Base-by-base conservation (phyloP, 2,888 invertebrate species). In the Rutpela maculata region DNA sequence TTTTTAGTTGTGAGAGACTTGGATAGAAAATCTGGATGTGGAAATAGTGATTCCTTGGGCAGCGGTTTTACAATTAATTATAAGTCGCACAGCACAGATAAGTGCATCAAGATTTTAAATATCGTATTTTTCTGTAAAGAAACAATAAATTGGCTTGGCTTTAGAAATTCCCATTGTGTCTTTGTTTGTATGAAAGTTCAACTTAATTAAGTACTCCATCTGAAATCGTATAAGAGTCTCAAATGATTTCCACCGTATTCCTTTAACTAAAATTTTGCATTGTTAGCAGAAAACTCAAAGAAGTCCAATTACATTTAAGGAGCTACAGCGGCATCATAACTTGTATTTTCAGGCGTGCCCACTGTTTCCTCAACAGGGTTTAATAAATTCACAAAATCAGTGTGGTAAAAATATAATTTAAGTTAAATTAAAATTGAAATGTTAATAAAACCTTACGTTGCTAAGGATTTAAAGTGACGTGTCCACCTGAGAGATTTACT, bases 171-270 rank as follows among this genome's bases (percentile, higher is more conserved):
- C 31, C 62, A 62, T 62, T 62, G 26, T 62, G 15, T 31, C 62
- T 62, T 62, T 62, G 62, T 62, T 31, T 62, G 62, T n/a, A 35
- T n/a, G 62, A 62, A 31, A 62, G 62, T 26, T 62, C 62, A 62
- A 31, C 9, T 62, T 62, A 62, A 62, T 62, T 62, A 62, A n/a
- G 62, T 62, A n/a, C 35, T 62, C 62, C n/a, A 31, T 62, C 62
- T 62, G 62, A 62, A 62, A 26, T 22, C 31, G 26, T n/a, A 62
- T 62, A 62, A 62, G 26, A 22, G 62, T 31, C 12, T 62, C 31
- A 50, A 50, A n/a, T 62, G 26, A 31, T 31, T 62, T 22, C 62
- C 26, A 15, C 19, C 22, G 35, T 31, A 62, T 15, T 62, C 35
- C 62, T 62, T 62, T 62, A 62, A 62, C 62, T 31, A 15, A 15